These are phyloP conservation scores for Achroia grisella DNA, from an alignment of 1,140 invertebrate genomes.

Conservation along the genomic window DNA sequence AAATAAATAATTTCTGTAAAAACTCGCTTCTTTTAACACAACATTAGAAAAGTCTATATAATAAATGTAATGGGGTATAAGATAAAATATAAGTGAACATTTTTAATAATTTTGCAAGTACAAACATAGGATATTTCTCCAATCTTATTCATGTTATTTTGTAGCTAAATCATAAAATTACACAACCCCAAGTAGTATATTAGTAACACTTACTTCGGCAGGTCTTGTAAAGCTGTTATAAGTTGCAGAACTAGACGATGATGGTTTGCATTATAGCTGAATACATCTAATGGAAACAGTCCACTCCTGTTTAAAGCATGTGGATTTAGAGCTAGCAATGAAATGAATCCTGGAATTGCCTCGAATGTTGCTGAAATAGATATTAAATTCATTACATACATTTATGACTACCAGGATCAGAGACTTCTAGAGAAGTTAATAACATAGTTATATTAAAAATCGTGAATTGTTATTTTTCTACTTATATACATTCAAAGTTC, in stretches of 20 bases:
- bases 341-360: constrained; percentile 64
- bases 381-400: too few relatives aligned
- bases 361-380: constrained; percentile 67
- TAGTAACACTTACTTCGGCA: constrained; percentile 58
- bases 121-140: too few relatives aligned
- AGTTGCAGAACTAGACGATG: constrained; percentile 64
- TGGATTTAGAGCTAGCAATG: constrained; percentile 65
- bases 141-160: too few relatives aligned
- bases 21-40: too few relatives aligned
- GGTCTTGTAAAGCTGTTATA: constrained; percentile 67
- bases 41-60: too few relatives aligned
- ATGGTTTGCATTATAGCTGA: constrained; percentile 53
- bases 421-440: too few relatives aligned
- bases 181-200: background rate
- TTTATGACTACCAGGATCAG: too few relatives aligned
- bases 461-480: too few relatives aligned
- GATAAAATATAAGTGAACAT: background rate
- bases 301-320: constrained; percentile 51
- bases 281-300: constrained; percentile 47
- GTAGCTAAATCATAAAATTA: background rate
- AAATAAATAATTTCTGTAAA: constrained; percentile 17
- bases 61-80: too few relatives aligned
- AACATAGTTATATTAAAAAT: too few relatives aligned
- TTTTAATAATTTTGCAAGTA: too few relatives aligned
- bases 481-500: too few relatives aligned